Percentiles rank a stretch among this genome's conserved stretches.
Conservation (phyloP, 2,888 invertebrate species). For the Acronicta aceris region DNA sequence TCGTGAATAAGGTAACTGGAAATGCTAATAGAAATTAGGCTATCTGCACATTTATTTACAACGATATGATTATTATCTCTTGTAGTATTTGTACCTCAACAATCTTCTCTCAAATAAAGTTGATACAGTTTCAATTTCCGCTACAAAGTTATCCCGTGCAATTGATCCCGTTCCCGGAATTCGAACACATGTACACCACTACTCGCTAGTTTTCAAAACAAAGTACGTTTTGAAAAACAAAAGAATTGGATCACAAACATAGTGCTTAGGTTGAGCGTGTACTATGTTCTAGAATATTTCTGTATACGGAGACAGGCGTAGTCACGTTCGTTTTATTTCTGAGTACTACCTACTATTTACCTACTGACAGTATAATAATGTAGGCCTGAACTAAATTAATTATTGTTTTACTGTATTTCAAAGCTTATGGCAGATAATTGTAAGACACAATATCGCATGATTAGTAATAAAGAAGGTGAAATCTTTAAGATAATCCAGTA, state of each 20-base stretch:
- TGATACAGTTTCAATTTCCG: conserved; percentile 26
- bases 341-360: too few species aligned
- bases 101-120: conserved; percentile 26
- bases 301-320: background rate
- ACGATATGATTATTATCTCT: too few species aligned
- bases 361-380: too few species aligned
- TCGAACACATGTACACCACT: conserved; percentile 42
- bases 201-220: conserved; percentile 58
- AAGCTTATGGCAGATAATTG: too few species aligned
- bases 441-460: too few species aligned
- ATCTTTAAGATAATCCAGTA: too few species aligned
- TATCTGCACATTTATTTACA: too few species aligned
- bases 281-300: conserved; percentile 14
- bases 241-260: conserved; percentile 59
- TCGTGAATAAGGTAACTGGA: too few species aligned
- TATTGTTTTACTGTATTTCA: background rate
- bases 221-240: conserved; percentile 65
- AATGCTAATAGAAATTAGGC: too few species aligned
- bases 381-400: too few species aligned
- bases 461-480: too few species aligned
- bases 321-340: background rate
- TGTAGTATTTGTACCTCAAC: background rate
- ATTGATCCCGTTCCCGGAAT: conserved; percentile 50
- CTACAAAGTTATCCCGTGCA: conserved; percentile 30
- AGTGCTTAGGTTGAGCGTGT: conserved; percentile 35